These are phyloP conservation scores for Sycophaga agraensis DNA, from an alignment of 1,140 invertebrate genomes.

Conservation along the genomic window DNA sequence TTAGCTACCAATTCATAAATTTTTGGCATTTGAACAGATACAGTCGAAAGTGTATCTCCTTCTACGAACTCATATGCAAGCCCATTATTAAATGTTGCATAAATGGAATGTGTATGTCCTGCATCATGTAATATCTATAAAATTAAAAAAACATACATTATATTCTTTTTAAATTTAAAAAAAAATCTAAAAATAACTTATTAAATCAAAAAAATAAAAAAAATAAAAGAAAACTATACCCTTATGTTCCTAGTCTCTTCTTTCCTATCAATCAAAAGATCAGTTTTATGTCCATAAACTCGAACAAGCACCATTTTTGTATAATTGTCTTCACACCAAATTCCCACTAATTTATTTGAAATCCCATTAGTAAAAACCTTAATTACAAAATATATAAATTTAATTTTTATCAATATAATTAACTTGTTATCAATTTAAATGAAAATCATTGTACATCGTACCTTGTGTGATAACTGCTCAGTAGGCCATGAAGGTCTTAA, in stretches of 20 bases:
- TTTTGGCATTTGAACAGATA: slow-evolving; percentile 68
- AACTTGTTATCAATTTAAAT: slow-evolving; percentile 9
- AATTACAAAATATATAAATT: slow-evolving; percentile 25
- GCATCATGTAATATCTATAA: slow-evolving; percentile 72
- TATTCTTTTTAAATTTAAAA: no score
- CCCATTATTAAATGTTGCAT: slow-evolving; percentile 92
- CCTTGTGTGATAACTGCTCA: slow-evolving; percentile 59
- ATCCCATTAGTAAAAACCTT: slow-evolving; percentile 94
- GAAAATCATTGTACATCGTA: no score
- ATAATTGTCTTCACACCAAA: slow-evolving; percentile 58
- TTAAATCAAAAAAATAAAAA: background rate
- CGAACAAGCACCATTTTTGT: slow-evolving; percentile 82
- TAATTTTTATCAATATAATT: background rate
- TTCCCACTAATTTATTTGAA: slow-evolving; percentile 89
- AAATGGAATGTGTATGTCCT: slow-evolving; percentile 81
- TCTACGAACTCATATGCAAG: slow-evolving; percentile 89
- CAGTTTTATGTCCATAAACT: slow-evolving; percentile 92
- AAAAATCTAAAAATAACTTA: slow-evolving; percentile 5
- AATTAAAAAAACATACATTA: slow-evolving; percentile 7
- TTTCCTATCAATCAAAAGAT: slow-evolving; percentile 87
- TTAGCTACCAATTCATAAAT: slow-evolving; percentile 76
- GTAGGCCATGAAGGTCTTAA: slow-evolving; percentile 61
- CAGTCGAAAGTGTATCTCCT: slow-evolving; percentile 75
- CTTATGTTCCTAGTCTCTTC: slow-evolving; percentile 74
- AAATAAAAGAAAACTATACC: slow-evolving; percentile 51